Evolutionary conservation across 2,797 vertebrate species (phyloP).

Genomic region (Psittacula echo): DNA sequence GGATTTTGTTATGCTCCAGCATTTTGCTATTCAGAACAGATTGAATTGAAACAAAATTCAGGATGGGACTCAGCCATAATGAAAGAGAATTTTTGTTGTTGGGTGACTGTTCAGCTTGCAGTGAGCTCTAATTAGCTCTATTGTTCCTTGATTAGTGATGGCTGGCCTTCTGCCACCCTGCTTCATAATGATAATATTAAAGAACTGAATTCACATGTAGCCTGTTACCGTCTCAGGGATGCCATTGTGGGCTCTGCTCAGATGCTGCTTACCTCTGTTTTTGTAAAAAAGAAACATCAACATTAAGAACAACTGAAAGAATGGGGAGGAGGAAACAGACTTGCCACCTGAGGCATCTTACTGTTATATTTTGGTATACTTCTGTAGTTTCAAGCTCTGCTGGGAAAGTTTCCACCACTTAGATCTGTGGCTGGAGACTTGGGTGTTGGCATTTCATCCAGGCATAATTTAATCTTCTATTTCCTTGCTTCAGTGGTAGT

Average conservation of each 20-base stretch:
- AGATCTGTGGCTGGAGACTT: not conserved
- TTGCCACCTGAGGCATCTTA: not conserved
- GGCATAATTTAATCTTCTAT: not conserved
- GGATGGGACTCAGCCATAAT: conserved; percentile 24
- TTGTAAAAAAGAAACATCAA: not conserved
- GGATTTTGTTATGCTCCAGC: not conserved
- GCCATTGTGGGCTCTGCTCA: not conserved
- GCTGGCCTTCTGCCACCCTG: not conserved
- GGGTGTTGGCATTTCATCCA: not conserved
- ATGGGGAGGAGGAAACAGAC: not conserved
- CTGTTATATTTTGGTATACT: not conserved
- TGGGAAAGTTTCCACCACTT: not conserved
- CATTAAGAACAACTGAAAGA: not conserved
- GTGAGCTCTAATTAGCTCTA: conserved; percentile 24
- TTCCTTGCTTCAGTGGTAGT: not conserved
- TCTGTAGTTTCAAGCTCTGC: not conserved
- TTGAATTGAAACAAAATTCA: conserved; percentile 34
- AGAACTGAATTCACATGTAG: not conserved
- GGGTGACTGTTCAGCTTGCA: conserved; percentile 21
- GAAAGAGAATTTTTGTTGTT: conserved; percentile 25
- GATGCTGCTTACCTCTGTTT: not conserved
- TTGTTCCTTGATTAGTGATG: not conserved
- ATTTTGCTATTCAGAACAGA: not conserved
- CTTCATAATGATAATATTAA: not conserved
- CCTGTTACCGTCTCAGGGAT: not conserved